Evolutionary conservation across 2,888 invertebrate genomes (phyloP).

Genomic region (Willowsia nigromaculata): DNA sequence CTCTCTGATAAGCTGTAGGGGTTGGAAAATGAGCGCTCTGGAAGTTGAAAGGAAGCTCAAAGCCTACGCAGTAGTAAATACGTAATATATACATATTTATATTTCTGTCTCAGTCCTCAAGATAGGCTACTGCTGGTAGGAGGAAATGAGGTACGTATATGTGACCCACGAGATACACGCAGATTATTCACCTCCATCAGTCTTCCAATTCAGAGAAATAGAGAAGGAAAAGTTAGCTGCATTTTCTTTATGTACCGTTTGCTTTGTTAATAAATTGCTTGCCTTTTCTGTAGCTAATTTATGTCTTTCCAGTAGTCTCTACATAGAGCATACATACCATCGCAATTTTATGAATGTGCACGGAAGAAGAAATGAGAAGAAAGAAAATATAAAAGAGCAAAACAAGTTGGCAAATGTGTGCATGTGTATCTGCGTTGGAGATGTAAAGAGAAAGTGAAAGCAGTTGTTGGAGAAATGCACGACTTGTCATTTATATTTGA

Average conservation of each 20-base stretch:
- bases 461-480: conserved; percentile 27
- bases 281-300: conserved; percentile 65
- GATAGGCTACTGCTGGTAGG: not conserved
- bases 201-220: conserved; percentile 4
- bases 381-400: not conserved
- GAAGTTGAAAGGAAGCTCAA: conserved; percentile 24
- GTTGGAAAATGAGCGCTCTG: conserved; percentile 59
- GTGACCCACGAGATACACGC: conserved; percentile 66
- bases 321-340: not conserved
- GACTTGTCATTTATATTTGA: conserved; percentile 68
- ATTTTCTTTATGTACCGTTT: conserved; percentile 21
- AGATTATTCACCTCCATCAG: conserved; percentile 65
- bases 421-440: not conserved
- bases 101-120: not conserved
- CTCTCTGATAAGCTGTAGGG: conserved; percentile 62
- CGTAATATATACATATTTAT: not conserved
- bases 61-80: not conserved
- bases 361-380: conserved; percentile 3
- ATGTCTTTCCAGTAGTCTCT: conserved; percentile 50
- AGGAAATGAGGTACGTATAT: not conserved
- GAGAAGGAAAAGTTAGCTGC: conserved; percentile 11
- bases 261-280: conserved; percentile 64
- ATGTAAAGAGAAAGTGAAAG: conserved; percentile 5
- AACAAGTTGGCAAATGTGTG: conserved; percentile 31
- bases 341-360: not conserved